Base-by-base conservation (phyloP, 2,888 invertebrate genomes). In the Chloroclystis v-ata region DNA sequence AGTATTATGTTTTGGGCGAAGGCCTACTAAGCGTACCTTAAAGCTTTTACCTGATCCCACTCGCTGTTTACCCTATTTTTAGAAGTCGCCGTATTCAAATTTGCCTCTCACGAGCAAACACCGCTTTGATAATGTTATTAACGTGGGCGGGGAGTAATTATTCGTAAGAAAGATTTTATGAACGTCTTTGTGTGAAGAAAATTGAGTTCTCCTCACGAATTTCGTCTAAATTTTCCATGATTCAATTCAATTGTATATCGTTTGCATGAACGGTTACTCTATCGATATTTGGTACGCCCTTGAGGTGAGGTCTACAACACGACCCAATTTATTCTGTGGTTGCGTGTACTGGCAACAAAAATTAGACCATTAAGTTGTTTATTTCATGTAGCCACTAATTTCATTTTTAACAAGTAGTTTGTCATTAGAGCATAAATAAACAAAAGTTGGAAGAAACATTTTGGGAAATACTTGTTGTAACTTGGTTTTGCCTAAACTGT, bases 121-220 rank as follows among this genome's bases (percentile, higher is more conserved):
- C 26, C 14, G 42, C 41, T 52, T 47, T 57, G 50, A 58, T 55
- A 57, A 52, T 49, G 37, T 51, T 47, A 55, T 49, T 47, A 48
- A 52, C 46, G 56, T 56, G 48, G 55, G 56, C 52, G 51, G 35
- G 30, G 47, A 52, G 52, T 55, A 49, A 55, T 49, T 48, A 48
- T 50, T 37, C 40, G 37, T 48, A 46, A 54, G 49, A 55, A 52
- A 57, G 50, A 47, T 51, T 55, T 47, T 46, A 42, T 41, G 40
- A 53, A 47, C 26, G 41, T 37, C 24, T 49, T 47, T 37, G 39
- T 45, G 28, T 26, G 47, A 39, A 46, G 43, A 13, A 52, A 49
- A 49, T 52, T 46, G 45, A 40, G 44, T 49, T 52, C 40, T 43
- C 26, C 39, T 41, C 49, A 42, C 50, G 44, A 11, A 24, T 28